These are phyloP conservation scores for Cyprinodon variegatus DNA, from an alignment of 2,113 vertebrate species.

Conservation along the genomic window DNA sequence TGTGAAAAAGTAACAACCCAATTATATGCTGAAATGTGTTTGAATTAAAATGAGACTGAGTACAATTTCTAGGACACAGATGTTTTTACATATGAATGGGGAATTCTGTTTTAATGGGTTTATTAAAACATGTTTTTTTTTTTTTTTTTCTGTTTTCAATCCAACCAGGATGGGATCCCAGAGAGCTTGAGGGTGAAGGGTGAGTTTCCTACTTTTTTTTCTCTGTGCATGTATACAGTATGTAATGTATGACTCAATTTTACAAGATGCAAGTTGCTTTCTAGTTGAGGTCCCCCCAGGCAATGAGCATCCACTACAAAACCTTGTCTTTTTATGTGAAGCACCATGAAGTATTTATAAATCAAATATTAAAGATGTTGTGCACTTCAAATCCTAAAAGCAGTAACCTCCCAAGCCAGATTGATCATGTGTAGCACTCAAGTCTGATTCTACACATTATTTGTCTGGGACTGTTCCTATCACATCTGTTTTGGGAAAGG, in stretches of 20 bases:
- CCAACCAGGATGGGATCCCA: conserved; percentile 74
- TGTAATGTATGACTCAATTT: background rate
- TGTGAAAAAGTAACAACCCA: background rate
- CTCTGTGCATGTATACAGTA: background rate
- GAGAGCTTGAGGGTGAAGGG: conserved; percentile 76
- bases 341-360: background rate
- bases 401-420: no score
- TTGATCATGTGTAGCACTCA: no score
- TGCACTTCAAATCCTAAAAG: background rate
- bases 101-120: conserved; percentile 4
- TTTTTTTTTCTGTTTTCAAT: conserved; percentile 35
- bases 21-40: background rate
- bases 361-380: background rate
- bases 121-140: conserved; percentile 21
- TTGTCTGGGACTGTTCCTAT: no score
- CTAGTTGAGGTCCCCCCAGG: background rate
- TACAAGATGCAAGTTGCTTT: background rate
- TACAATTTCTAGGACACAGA: background rate
- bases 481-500: no score
- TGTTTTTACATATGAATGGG: background rate
- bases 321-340: background rate
- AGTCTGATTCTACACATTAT: no score
- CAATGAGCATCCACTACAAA: background rate
- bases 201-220: conserved; percentile 59
- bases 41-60: background rate